Percentiles rank a stretch among this genome's conserved stretches.
phyloP scores from a whole-genome alignment of 2,797 vertebrate species.

The Simalia tracyae region DNA sequence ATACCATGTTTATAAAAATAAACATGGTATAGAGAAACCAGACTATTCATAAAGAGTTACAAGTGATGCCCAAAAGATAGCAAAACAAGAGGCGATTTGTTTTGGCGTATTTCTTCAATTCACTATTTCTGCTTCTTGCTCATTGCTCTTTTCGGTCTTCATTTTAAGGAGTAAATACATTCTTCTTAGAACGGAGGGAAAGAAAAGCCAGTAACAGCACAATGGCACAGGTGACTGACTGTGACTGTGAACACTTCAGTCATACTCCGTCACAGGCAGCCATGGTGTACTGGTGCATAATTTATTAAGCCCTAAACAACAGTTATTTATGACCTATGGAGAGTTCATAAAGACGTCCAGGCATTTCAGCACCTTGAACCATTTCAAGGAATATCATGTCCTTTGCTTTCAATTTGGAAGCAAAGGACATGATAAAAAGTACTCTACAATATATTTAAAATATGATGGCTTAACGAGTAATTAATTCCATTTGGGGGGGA shows the following conservation, averaged over 20 bases:
- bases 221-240: background rate
- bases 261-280: background rate
- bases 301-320: background rate
- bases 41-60: background rate
- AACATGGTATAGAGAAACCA: background rate
- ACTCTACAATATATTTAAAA: too few relatives aligned
- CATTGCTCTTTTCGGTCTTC: background rate
- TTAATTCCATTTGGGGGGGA: too few relatives aligned
- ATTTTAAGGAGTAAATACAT: slow-evolving; percentile 9
- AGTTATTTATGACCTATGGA: background rate
- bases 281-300: background rate
- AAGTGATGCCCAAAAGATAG: background rate
- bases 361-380: too few relatives aligned
- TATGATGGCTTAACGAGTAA: too few relatives aligned
- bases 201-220: slow-evolving; percentile 19
- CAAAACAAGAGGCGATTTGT: background rate
- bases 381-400: too few relatives aligned
- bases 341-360: background rate
- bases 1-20: background rate
- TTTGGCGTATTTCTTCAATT: slow-evolving; percentile 25
- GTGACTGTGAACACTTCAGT: slow-evolving; percentile 18
- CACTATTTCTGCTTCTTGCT: slow-evolving; percentile 23
- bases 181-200: background rate
- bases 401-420: too few relatives aligned
- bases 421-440: too few relatives aligned